Evolutionary conservation across 1,140 invertebrate genomes (phyloP).

Genomic region (Carposina sasakii): DNA sequence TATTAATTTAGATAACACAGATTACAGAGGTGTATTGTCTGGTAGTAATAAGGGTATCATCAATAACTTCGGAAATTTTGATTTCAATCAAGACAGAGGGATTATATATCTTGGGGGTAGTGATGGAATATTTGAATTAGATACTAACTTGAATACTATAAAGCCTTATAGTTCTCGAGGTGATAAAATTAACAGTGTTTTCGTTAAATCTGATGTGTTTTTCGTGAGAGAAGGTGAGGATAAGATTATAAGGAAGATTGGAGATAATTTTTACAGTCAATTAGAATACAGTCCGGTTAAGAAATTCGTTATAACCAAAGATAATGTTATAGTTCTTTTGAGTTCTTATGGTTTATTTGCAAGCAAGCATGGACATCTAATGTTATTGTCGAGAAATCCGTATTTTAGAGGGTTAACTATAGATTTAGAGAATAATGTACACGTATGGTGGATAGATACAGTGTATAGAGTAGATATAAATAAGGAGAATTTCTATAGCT

Average conservation of each 20-base stretch:
- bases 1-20: constrained; percentile 38
- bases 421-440: constrained; percentile 43
- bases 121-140: constrained; percentile 44
- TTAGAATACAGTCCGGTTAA: constrained; percentile 36
- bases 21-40: constrained; percentile 29
- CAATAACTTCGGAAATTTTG: constrained; percentile 56
- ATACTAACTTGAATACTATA: constrained; percentile 33
- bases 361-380: constrained; percentile 3
- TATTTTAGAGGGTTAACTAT: constrained; percentile 54
- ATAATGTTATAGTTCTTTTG: constrained; percentile 42
- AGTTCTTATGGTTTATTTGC: constrained; percentile 21
- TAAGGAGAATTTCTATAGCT: constrained; percentile 31
- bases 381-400: constrained; percentile 40
- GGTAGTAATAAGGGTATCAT: constrained; percentile 29
- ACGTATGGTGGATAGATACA: constrained; percentile 59
- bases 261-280: constrained; percentile 40
- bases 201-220: constrained; percentile 51
- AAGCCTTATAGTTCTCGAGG: constrained; percentile 44
- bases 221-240: constrained; percentile 40
- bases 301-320: constrained; percentile 49
- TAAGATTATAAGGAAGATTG: constrained; percentile 47
- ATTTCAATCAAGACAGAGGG: constrained; percentile 46
- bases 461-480: constrained; percentile 48
- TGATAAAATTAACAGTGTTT: constrained; percentile 41
- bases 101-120: constrained; percentile 49